Evolutionary conservation across 1,140 invertebrate genomes (phyloP).

Genomic region (Arctopsyche grandis): DNA sequence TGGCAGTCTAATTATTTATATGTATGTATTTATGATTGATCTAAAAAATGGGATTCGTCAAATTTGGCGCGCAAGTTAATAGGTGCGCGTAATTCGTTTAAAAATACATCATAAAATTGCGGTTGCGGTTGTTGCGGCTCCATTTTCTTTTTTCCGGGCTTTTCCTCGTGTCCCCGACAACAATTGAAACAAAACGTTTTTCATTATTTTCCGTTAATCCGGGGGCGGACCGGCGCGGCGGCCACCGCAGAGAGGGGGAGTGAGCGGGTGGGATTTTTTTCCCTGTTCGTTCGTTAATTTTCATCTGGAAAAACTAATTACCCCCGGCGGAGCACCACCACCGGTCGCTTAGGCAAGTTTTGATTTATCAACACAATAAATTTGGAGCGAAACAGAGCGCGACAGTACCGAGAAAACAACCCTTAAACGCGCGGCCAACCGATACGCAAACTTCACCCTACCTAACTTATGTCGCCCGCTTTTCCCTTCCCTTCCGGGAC

Average conservation of each 20-base stretch:
- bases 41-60: too few relatives aligned
- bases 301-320: slow-evolving; percentile 51
- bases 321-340: slow-evolving; percentile 36
- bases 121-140: slow-evolving; percentile 1
- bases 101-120: slow-evolving; percentile 20
- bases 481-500: background rate
- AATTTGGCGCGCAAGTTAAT: too few relatives aligned
- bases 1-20: too few relatives aligned
- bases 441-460: background rate
- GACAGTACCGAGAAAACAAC: slow-evolving; percentile 38
- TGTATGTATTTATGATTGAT: too few relatives aligned
- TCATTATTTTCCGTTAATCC: slow-evolving; percentile 42
- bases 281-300: slow-evolving; percentile 42
- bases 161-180: background rate
- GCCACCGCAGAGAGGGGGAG: background rate
- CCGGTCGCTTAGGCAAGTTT: slow-evolving; percentile 50
- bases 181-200: slow-evolving; percentile 40
- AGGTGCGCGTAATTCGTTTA: slow-evolving; percentile 14
- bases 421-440: slow-evolving; percentile 8
- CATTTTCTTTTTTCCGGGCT: background rate
- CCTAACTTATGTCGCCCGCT: background rate
- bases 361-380: slow-evolving; percentile 54
- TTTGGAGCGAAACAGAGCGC: slow-evolving; percentile 50
- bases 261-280: slow-evolving; percentile 27
- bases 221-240: background rate